Evolutionary conservation across 2,888 invertebrate species (phyloP), one percentile per base, ranked within the genome.

Genomic region (Hypselothyrea guttata): DNA sequence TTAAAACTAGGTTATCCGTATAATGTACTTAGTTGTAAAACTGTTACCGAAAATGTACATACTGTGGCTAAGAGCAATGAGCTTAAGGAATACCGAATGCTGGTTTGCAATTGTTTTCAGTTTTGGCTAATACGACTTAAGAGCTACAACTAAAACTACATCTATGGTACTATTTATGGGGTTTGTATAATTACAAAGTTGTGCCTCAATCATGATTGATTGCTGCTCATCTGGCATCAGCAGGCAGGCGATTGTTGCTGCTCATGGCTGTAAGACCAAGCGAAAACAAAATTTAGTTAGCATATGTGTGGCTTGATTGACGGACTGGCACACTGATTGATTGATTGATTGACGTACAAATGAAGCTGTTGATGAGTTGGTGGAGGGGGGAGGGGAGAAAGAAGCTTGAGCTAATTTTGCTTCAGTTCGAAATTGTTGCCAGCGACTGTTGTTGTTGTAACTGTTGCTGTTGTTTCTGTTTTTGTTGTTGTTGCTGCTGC

Each of bases 261-360:
- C 66, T 84, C 58, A 82, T 64, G 81, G 84, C 81, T 82, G 84
- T 65, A 82, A 82, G 68, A 84, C 82, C 81, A 82, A 82, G 78
- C 74, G 61, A 71, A n/a, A 74, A 82, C 67, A 76, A 71, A 84
- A 60, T 48, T 54, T 18, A 33, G 65, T 71, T 83, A 79, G 22
- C 22, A 22, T 22, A 22, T 76, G 60, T 82, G 71, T 76, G 68
- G 61, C 79, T 77, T 47, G 75, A 42, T 59, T 59, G 52, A 61
- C 45, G 9, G 7, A 18, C 47, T 42, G 41, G 42, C 45, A 51
- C 33, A 56, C 31, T 63, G 60, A 66, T 46, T 64, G 60, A 67
- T 58, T 63, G 58, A 49, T 16, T 48, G 51, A 63, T 37, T 68
- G 47, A 57, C 52, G 41, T 48, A 54, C 64, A 63, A 16, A 28